Evolutionary conservation across 1,140 invertebrate species (phyloP), one percentile per base, ranked within the genome.

Genomic region (Tenebrio molitor): DNA sequence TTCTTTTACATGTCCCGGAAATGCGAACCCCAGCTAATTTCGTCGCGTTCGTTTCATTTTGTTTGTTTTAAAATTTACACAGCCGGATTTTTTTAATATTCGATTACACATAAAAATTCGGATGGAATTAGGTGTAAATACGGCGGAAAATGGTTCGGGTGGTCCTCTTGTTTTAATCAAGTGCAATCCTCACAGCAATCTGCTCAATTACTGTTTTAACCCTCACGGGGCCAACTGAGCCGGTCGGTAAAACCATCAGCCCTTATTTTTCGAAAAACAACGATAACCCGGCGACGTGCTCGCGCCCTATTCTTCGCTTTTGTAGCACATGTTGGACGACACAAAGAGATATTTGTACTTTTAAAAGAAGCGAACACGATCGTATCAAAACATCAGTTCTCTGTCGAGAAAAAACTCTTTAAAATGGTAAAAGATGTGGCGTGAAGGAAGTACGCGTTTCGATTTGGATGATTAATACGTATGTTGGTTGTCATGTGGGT

Each of bases 121-220:
- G 21, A 23, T n/a, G 17, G 50, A 17, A 58, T 58, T 58, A 58
- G 21, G 50, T 58, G 50, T 58, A 58, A 58, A 58, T 58, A 58
- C 23, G 15, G 50, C 50, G 50, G 50, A 58, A 58, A 50, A 58
- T 29, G 50, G 50, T 58, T 72, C 19, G 58, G 58, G 41, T 74
- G 68, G 72, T 70, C 58, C 72, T 74, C 72, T 76, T 76, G 74
- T 76, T 76, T 76, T 76, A 76, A 76, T 76, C 72, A 76, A 76
- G 58, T 73, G 72, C 69, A 76, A 74, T 73, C 71, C 74, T 76
- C 74, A 58, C 68, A 74, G 72, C 74, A 76, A 76, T 76, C 74
- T 76, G 69, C 72, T 74, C 74, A 76, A 76, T 76, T 76, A 76
- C 74, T 76, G 71, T 73, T 73, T 73, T 69, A 73, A 73, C 65